Conservation (phyloP, 2,888 invertebrate genomes). For the Embidobia sp. region DNA sequence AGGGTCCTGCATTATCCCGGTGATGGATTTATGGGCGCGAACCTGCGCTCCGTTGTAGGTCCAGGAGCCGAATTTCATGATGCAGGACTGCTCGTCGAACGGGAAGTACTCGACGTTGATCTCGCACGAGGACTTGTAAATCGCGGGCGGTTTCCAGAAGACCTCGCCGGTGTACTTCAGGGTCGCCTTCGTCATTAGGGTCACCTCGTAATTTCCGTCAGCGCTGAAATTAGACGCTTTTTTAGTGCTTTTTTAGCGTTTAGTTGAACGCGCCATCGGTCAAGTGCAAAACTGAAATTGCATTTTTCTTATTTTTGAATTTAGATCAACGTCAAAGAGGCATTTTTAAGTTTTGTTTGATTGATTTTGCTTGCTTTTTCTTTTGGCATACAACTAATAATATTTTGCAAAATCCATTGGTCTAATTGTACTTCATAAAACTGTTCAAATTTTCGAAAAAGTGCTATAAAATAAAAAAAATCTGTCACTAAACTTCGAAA, state of each 20-base stretch:
- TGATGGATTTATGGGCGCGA: conserved; percentile 38
- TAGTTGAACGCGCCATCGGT: no score
- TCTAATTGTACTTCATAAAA: no score
- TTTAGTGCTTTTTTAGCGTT: background rate
- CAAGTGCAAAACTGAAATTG: no score
- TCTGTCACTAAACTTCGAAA: no score
- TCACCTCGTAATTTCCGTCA: conserved; percentile 98
- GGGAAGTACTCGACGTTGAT: conserved; percentile 97
- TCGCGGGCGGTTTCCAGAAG: conserved; percentile 98
- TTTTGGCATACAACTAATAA: no score
- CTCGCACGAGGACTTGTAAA: conserved; percentile 98
- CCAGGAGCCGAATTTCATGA: conserved; percentile 98
- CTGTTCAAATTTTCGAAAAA: no score
- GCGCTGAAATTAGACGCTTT: conserved; percentile 85
- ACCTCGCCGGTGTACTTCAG: conserved; percentile 96
- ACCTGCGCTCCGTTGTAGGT: conserved; percentile 89
- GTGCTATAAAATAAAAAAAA: no score
- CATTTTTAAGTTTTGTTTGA: no score
- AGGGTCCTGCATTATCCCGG: conserved; percentile 28
- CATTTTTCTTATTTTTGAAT: no score
- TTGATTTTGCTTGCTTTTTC: no score
- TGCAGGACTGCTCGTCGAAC: conserved; percentile 96
- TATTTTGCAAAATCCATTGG: no score
- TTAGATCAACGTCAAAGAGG: no score
- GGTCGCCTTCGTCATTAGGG: conserved; percentile 98